These are phyloP conservation scores for Meganola albula DNA, from an alignment of 2,888 invertebrate genomes.

Conservation along the genomic window DNA sequence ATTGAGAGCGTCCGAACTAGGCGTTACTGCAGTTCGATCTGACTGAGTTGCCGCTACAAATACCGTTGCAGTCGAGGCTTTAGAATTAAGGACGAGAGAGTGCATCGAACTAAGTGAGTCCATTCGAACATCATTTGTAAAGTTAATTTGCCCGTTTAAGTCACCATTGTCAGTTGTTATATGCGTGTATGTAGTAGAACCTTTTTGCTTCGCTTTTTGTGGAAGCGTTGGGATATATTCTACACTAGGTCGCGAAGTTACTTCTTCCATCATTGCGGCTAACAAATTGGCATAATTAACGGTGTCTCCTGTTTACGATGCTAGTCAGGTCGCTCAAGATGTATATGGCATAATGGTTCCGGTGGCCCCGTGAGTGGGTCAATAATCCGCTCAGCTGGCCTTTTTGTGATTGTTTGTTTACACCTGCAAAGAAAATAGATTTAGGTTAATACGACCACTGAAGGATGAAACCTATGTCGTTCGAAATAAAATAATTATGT, in stretches of 20 bases:
- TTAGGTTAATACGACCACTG: too few relatives aligned
- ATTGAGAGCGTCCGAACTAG: slow-evolving; percentile 63
- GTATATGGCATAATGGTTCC: slow-evolving; percentile 75
- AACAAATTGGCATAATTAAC: slow-evolving; percentile 73
- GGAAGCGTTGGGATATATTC: slow-evolving; percentile 77
- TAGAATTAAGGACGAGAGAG: slow-evolving; percentile 76
- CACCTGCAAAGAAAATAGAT: slow-evolving; percentile 56
- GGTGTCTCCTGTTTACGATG: slow-evolving; percentile 55
- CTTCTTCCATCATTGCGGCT: slow-evolving; percentile 71
- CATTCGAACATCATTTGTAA: slow-evolving; percentile 49
- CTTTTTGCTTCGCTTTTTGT: slow-evolving; percentile 72
- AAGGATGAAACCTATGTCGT: too few relatives aligned
- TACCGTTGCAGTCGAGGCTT: slow-evolving; percentile 74
- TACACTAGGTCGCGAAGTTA: slow-evolving; percentile 61
- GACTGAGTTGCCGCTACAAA: slow-evolving; percentile 73
- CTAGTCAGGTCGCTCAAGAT: slow-evolving; percentile 64
- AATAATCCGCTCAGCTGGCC: slow-evolving; percentile 50
- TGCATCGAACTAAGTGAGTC: slow-evolving; percentile 73
- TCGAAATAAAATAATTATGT: too few relatives aligned
- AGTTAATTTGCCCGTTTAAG: slow-evolving; percentile 55
- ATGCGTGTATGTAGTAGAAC: slow-evolving; percentile 67
- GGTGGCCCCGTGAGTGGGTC: slow-evolving; percentile 64
- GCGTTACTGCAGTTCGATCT: slow-evolving; percentile 67
- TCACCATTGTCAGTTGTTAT: slow-evolving; percentile 52
- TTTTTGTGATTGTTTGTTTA: slow-evolving; percentile 47